Evolutionary conservation across 2,797 vertebrate genomes (phyloP), one percentile per base, ranked within the genome.

Genomic region (Tenualosa ilisha): DNA sequence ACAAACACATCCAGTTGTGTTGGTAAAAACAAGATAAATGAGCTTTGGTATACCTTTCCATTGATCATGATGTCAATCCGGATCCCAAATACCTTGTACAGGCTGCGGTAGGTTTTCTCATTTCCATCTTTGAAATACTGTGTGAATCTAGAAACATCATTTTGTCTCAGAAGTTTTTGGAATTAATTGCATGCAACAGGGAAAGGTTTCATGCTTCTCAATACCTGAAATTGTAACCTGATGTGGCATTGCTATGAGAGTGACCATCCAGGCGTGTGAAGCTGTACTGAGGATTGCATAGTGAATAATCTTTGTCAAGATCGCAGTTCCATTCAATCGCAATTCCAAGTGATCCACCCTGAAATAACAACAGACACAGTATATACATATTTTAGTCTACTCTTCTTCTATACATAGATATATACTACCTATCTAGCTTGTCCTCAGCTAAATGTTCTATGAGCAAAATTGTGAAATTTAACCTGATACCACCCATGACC

Each of bases 161-260:
- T 82, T 11, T 68, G 72, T 46, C 72, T 79, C 17, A 79, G 13
- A 6, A 79, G 37, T 22, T 22, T 72, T 72, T 37, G 13, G 13
- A 40, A 37, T 40, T 6, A 72, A 17, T 72, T 26, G 12, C 65
- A 72, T 63, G 65, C 26, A 46, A 46, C 17, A 40, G 1, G 17
- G 2, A 46, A 46, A 43, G 72, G 15, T 79, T 79, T 43, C 13
- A 43, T 43, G 4, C 6, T 79, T 79, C 37, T 75, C 46, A 65
- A 84, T 90, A 98, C 98, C 98, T 98, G 95, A 99, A 99, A 93
- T 99, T 99, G 94, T 99, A 99, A 50, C 98, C 98, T 0, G 97
- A 96, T 86, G 96, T 95, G 86, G 96, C 56, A 0, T 97, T 95
- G 89, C 92, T 94, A 83, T 95, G 93, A 81, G 93, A 86, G 75